Evolutionary conservation across 2,888 invertebrate species (phyloP).

Genomic region (Melinaea menophilus): DNA sequence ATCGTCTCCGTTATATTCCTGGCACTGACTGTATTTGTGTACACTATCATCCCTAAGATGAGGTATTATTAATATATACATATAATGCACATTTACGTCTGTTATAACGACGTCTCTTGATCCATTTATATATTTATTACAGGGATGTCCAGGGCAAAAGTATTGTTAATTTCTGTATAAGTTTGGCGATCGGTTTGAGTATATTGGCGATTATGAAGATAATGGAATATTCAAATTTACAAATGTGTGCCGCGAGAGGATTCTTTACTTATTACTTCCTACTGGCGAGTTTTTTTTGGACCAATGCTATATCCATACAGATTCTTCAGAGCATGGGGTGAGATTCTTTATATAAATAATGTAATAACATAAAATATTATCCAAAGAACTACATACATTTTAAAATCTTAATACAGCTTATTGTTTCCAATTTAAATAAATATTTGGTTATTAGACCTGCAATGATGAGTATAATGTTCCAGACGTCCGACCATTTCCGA

Average conservation of each 20-base stretch:
- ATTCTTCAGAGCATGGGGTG: slow-evolving; percentile 81
- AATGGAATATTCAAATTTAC: slow-evolving; percentile 49
- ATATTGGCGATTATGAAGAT: slow-evolving; percentile 53
- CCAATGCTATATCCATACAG: slow-evolving; percentile 82
- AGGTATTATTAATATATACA: slow-evolving; percentile 40
- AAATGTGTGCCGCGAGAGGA: slow-evolving; percentile 57
- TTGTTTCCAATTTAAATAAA: not conserved
- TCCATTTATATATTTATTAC: slow-evolving; percentile 13
- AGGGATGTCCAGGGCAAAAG: slow-evolving; percentile 68
- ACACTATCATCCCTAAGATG: slow-evolving; percentile 50
- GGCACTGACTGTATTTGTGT: slow-evolving; percentile 50
- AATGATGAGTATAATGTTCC: slow-evolving; percentile 21
- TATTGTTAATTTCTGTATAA: slow-evolving; percentile 56
- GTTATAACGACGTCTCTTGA: no score
- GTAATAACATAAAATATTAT: not conserved
- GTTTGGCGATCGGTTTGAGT: slow-evolving; percentile 50
- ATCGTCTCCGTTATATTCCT: slow-evolving; percentile 55
- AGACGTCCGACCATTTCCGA: slow-evolving; percentile 52
- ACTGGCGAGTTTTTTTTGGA: slow-evolving; percentile 82
- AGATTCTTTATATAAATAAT: slow-evolving; percentile 41
- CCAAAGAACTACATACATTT: not conserved
- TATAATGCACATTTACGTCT: no score
- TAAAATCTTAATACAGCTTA: not conserved
- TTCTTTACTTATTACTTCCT: slow-evolving; percentile 78
- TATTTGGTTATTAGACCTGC: not conserved